Conservation (phyloP, 2,113 vertebrate genomes). For the Nymphicus hollandicus region DNA sequence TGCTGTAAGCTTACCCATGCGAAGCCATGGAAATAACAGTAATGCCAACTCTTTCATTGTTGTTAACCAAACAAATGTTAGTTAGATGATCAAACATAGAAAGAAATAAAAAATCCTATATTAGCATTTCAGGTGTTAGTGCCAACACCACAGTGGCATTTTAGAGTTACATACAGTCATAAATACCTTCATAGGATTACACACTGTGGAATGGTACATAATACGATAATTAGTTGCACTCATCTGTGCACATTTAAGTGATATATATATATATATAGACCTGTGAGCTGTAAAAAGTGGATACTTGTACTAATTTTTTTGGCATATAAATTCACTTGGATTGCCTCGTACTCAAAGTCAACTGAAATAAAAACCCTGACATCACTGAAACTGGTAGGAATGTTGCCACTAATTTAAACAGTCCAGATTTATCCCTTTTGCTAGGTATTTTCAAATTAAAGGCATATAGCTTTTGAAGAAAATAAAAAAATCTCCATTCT, state of each 20-base stretch:
- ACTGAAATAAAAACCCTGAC: not conserved
- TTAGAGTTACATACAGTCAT: not conserved
- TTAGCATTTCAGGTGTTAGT: not conserved
- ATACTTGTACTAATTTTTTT: not conserved
- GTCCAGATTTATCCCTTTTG: not conserved
- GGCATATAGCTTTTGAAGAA: not conserved
- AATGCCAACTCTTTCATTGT: not conserved
- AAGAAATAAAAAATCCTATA: not conserved
- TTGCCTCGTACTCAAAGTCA: not conserved
- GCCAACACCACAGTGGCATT: not conserved
- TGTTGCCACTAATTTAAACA: not conserved
- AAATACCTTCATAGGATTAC: not conserved
- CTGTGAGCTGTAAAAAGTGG: not conserved
- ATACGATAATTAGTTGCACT: not conserved
- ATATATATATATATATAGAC: not conserved
- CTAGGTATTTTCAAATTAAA: not conserved
- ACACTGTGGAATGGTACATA: not conserved
- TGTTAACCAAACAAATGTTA: not conserved
- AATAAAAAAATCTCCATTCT: not conserved
- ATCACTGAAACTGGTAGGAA: not conserved
- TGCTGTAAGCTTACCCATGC: not conserved
- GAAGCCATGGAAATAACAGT: not conserved
- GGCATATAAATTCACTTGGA: not conserved
- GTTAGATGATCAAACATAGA: not conserved
- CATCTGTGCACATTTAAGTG: not conserved